These are phyloP conservation scores for Stenodema calcarata DNA, from an alignment of 2,888 invertebrate species.

Conservation along the genomic window DNA sequence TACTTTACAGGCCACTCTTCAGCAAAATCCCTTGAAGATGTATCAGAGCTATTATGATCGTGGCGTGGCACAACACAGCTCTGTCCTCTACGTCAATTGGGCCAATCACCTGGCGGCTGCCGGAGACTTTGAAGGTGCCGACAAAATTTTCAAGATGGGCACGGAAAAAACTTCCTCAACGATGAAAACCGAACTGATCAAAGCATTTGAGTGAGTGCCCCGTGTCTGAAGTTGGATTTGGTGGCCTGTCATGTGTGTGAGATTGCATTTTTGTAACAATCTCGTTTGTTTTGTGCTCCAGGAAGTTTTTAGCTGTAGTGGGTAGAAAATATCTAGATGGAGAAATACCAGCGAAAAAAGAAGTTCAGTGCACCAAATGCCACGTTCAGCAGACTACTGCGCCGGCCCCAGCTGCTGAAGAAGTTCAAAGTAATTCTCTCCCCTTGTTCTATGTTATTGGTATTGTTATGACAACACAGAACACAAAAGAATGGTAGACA, in stretches of 20 bases:
- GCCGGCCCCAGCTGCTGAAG: neutral
- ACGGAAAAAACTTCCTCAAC: neutral
- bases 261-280: too few relatives aligned
- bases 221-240: too few relatives aligned
- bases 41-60: constrained; percentile 81
- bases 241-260: too few relatives aligned
- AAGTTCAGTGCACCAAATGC: neutral
- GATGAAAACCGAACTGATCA: neutral
- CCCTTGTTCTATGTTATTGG: neutral
- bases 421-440: neutral
- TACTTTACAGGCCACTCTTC: constrained; percentile 71
- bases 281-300: neutral
- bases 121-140: constrained; percentile 82
- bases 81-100: constrained; percentile 89
- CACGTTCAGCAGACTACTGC: neutral
- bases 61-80: constrained; percentile 80
- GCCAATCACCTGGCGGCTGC: constrained; percentile 83
- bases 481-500: neutral
- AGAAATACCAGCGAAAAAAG: neutral
- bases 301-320: constrained; percentile 9
- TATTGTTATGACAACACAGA: neutral
- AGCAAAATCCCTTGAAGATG: constrained; percentile 76
- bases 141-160: constrained; percentile 80
- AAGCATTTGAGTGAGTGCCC: constrained; percentile 13
- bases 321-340: constrained; percentile 20